Evolutionary conservation across 2,113 vertebrate species (phyloP), one percentile per base, ranked within the genome.

Genomic region (Mesocricetus auratus): DNA sequence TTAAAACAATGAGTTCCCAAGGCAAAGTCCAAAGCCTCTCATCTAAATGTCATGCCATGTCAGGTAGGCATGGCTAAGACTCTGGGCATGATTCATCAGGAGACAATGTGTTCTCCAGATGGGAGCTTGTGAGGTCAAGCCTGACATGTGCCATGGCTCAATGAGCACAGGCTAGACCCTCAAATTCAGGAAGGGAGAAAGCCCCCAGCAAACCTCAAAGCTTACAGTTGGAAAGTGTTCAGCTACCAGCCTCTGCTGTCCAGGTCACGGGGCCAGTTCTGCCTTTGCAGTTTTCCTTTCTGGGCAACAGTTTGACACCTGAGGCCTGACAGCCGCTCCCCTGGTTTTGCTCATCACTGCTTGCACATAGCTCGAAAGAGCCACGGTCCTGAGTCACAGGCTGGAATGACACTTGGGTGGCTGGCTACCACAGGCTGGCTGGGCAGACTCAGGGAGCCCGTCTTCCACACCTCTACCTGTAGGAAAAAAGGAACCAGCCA

Each of bases 81-180:
- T n/a, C 19, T 3, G 47, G 73, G 4, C 47, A 11, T 89, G 92
- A 81, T 16, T 94, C 85, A 60, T 10, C 60, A 33, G 8, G 7
- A 42, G 36, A 10, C 6, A 45, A 45, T 26, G 10, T 15, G 10
- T 45, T 71, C 66, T 71, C 47, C 4, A 71, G 39, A 31, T 16
- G 16, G 42, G 39, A 71, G 39, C 12, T 64, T 71, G 64, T 17
- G 53, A n/a, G 19, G 42, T 36, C 62, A 79, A 69, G 60, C 36
- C 45, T 53, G 36, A 15, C 22, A 56, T 1, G 42, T 60, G 13
- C 0, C 0, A 21, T 33, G 33, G 21, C 4, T 4, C 12, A 6
- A 24, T 17, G 36, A 60, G n/a, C 47, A 17, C 29, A 36, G 73
- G 47, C 3, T 5, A 36, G n/a, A 42, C 47, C 22, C 19, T 83